phyloP scores from a whole-genome alignment of 1,140 invertebrate species.

The Habropoda laboriosa region DNA sequence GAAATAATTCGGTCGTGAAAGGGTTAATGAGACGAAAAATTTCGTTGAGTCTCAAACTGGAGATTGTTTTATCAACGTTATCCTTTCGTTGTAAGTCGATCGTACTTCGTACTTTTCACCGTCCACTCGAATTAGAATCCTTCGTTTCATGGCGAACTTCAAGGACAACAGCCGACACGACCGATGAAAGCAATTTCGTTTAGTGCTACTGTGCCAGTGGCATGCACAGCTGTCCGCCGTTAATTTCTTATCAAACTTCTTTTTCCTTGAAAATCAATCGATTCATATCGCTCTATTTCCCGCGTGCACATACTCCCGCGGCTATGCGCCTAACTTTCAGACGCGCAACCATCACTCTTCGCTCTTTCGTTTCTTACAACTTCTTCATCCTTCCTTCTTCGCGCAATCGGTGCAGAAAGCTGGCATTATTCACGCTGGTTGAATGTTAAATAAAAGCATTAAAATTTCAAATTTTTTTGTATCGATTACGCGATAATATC shows the following conservation, averaged over 20 bases:
- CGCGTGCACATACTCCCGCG: neutral
- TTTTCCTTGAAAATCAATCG: slow-evolving; percentile 51
- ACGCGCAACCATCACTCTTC: neutral
- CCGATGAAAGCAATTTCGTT: slow-evolving; percentile 43
- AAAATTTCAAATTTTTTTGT: slow-evolving; percentile 21
- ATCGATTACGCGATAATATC: neutral
- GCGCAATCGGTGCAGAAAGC: neutral
- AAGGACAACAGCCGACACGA: slow-evolving; percentile 25
- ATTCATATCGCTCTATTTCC: slow-evolving; percentile 47
- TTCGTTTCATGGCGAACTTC: neutral
- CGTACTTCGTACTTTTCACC: neutral
- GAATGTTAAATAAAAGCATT: neutral
- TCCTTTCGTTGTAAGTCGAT: slow-evolving; percentile 26
- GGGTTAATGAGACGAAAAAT: too few relatives aligned
- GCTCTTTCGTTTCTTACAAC: neutral
- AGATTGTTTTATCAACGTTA: too few relatives aligned
- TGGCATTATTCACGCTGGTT: neutral
- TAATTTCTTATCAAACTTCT: slow-evolving; percentile 53
- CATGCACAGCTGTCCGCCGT: slow-evolving; percentile 32
- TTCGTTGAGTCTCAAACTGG: too few relatives aligned
- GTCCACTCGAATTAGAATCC: slow-evolving; percentile 5
- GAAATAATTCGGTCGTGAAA: too few relatives aligned
- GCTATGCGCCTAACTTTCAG: neutral
- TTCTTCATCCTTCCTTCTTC: neutral
- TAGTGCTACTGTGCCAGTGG: slow-evolving; percentile 32